These are phyloP conservation scores for Hartigia nigra DNA, from an alignment of 2,888 invertebrate species.

Conservation along the genomic window DNA sequence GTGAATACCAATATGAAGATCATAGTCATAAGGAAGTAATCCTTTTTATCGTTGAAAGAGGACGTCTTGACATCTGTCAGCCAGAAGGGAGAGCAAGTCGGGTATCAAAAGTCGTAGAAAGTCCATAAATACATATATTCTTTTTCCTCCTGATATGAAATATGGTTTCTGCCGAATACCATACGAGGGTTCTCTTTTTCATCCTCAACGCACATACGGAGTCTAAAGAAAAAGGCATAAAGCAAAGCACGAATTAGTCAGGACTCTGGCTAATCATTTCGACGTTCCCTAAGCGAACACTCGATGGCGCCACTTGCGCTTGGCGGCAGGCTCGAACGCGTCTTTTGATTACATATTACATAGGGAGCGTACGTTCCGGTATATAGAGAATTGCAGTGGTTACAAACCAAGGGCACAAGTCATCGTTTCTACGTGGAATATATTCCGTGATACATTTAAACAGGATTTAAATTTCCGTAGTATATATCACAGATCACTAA, in stretches of 20 bases:
- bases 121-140: slow-evolving; percentile 6
- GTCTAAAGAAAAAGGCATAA: not conserved
- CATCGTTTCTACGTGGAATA: not conserved
- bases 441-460: not conserved
- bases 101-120: not conserved
- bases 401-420: not conserved
- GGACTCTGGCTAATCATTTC: not conserved
- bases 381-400: no score
- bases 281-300: not conserved
- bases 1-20: not conserved
- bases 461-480: not conserved
- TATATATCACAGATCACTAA: not conserved
- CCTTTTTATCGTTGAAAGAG: not conserved
- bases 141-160: slow-evolving; percentile 13
- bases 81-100: not conserved
- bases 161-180: slow-evolving; percentile 18
- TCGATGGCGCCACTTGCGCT: not conserved
- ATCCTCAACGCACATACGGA: slow-evolving; percentile 12
- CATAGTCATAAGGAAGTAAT: not conserved
- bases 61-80: not conserved
- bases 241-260: not conserved
- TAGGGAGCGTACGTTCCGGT: no score
- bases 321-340: no score
- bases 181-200: slow-evolving; percentile 7
- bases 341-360: no score